Percentiles rank a stretch among this genome's conserved stretches.
These are phyloP conservation scores for Homalodisca vitripennis DNA, from an alignment of 1,140 invertebrate species.

Conservation along the genomic window DNA sequence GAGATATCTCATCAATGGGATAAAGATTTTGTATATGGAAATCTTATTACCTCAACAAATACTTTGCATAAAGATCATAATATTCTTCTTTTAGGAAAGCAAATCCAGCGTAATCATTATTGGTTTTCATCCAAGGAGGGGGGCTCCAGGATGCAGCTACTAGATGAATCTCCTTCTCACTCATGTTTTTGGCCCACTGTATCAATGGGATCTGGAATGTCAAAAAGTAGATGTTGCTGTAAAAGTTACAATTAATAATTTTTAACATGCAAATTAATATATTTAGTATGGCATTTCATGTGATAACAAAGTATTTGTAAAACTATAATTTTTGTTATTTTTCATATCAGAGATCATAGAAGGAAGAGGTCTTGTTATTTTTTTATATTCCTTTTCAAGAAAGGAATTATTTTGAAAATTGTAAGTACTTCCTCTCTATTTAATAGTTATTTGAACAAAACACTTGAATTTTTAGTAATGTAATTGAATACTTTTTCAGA, in stretches of 20 bases:
- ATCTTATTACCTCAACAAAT: conserved; percentile 56
- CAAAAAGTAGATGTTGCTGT: neutral
- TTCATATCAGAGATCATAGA: too few species aligned
- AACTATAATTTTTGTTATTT: too few species aligned
- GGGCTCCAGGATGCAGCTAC: conserved; percentile 79
- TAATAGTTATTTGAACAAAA: too few species aligned
- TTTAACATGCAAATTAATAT: neutral
- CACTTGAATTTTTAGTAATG: too few species aligned
- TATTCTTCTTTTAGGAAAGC: conserved; percentile 45
- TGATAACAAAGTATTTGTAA: too few species aligned
- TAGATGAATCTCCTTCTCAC: conserved; percentile 52
- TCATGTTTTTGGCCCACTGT: conserved; percentile 51
- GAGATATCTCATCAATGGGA: conserved; percentile 71
- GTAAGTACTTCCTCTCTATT: too few species aligned
- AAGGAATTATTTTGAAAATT: too few species aligned
- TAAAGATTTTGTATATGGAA: conserved; percentile 53
- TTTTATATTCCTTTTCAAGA: too few species aligned
- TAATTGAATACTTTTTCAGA: too few species aligned
- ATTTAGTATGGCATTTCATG: too few species aligned
- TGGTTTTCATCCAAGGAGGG: conserved; percentile 93
- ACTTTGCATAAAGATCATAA: conserved; percentile 62
- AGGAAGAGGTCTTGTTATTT: too few species aligned
- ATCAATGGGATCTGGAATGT: conserved; percentile 64
- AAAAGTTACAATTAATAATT: neutral
- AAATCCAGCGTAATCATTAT: conserved; percentile 57